Evolutionary conservation across 2,888 invertebrate species (phyloP).

Genomic region (Oxystoma pomonae): DNA sequence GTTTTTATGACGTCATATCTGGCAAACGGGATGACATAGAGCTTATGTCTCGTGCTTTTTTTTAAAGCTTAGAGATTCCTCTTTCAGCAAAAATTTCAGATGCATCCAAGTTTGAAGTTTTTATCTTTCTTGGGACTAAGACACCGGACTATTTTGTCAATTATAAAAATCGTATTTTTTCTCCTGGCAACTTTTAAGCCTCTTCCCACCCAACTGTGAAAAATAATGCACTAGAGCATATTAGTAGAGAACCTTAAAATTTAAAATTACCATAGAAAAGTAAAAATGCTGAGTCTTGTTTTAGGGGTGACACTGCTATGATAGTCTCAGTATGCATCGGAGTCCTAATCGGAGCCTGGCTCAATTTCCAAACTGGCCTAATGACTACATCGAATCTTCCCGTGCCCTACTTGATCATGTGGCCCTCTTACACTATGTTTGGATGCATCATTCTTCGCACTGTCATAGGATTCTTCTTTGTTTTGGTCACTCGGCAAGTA

Average conservation of each 20-base stretch:
- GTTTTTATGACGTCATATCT: too few relatives aligned
- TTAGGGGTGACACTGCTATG: constrained; percentile 85
- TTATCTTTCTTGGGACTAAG: too few relatives aligned
- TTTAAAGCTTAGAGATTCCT: too few relatives aligned
- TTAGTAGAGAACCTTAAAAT: neutral
- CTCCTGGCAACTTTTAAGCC: too few relatives aligned
- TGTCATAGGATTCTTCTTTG: constrained; percentile 69
- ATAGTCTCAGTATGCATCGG: constrained; percentile 80
- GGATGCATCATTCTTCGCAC: constrained; percentile 65
- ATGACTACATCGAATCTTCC: constrained; percentile 55
- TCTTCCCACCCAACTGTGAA: too few relatives aligned
- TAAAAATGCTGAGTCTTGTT: constrained; percentile 46
- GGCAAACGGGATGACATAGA: too few relatives aligned
- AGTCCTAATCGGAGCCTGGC: constrained; percentile 75
- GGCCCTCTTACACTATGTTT: constrained; percentile 73
- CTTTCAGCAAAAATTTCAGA: too few relatives aligned
- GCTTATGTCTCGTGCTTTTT: too few relatives aligned
- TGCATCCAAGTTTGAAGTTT: too few relatives aligned
- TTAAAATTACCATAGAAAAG: neutral
- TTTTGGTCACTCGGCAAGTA: constrained; percentile 64
- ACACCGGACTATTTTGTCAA: too few relatives aligned
- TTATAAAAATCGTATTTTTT: too few relatives aligned
- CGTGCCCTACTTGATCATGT: constrained; percentile 69
- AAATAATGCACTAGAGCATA: neutral
- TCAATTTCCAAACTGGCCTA: constrained; percentile 76